phyloP scores from a whole-genome alignment of 92 coral and sea anemone species.

The Chrysogorgia sp. region DNA sequence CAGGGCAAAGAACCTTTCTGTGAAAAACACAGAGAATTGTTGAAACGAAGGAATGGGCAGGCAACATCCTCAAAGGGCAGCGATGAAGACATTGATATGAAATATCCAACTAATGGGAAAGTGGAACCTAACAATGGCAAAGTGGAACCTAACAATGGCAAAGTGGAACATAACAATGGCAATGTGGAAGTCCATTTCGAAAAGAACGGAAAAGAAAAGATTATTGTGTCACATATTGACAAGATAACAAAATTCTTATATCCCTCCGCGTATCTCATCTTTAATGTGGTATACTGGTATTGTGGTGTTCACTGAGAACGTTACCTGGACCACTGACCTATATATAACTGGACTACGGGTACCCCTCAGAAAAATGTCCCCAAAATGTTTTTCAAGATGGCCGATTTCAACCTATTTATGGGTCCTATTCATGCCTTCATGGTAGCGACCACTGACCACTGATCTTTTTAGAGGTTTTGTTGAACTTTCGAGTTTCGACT shows the following conservation, averaged over 20 bases:
- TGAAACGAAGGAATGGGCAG: not conserved
- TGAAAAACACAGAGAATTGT: too few relatives aligned
- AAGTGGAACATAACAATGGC: not conserved
- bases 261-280: constrained; percentile 24
- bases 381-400: too few relatives aligned
- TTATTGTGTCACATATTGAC: constrained; percentile 24
- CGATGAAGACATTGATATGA: constrained; percentile 1
- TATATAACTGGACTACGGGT: too few relatives aligned
- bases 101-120: not conserved
- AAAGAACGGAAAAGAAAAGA: constrained; percentile 1
- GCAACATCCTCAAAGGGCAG: constrained; percentile 16
- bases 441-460: too few relatives aligned
- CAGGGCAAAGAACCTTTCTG: too few relatives aligned
- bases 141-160: constrained; percentile 8
- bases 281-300: constrained; percentile 41
- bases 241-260: constrained; percentile 34
- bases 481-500: too few relatives aligned
- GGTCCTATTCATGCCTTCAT: too few relatives aligned
- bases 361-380: too few relatives aligned
- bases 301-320: too few relatives aligned
- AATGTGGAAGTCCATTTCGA: not conserved
- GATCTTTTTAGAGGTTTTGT: too few relatives aligned
- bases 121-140: not conserved
- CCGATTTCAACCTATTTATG: too few relatives aligned
- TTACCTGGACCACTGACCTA: too few relatives aligned